Evolutionary conservation across 1,140 invertebrate genomes (phyloP), one percentile per base, ranked within the genome.

Genomic region (Drosophila nebulosa): DNA sequence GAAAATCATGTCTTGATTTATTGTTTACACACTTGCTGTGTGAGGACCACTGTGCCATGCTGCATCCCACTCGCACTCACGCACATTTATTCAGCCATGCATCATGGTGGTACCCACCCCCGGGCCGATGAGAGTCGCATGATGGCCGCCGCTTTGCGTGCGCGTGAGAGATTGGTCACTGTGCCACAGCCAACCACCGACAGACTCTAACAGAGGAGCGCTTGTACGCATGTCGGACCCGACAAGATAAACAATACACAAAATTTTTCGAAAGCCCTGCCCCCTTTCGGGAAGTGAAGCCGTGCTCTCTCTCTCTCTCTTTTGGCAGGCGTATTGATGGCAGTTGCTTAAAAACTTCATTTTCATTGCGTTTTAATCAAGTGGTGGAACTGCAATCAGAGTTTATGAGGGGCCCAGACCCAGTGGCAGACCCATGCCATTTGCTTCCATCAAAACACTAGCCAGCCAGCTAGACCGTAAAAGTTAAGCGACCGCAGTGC

Each of bases 321-420:
- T 1, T 14, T 46, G 42, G 36, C 6, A 22, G 51, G 16, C 12
- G 24, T 21, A 10, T 39, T 35, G 39, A 36, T 9, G 59, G 22
- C 26, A 52, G 27, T 9, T 57, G 63, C 39, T 69, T 63, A 71
- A 78, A 65, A 52, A 39, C 51, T 51, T 21, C 32, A 21, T 52
- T 64, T 88, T 76, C 51, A 83, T 74, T 68, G 67, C 71, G 42
- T 62, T 70, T 88, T 88, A 83, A 79, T 86, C 62, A 86, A 88
- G 71, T 63, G 57, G 14, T 51, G 64, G 61, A 74, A 71, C 64
- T 68, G 66, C 60, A 74, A 61, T 74, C 64, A 55, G 36, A 21
- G 24, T 65, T 74, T 70, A 68, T 70, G 53, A 26, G 22, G 64
- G 7, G n/a, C 39, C 16, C 39, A 46, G 39, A 5, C 22, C 12